Conservation (phyloP, 1,140 invertebrate genomes). For the Contarinia nasturtii region DNA sequence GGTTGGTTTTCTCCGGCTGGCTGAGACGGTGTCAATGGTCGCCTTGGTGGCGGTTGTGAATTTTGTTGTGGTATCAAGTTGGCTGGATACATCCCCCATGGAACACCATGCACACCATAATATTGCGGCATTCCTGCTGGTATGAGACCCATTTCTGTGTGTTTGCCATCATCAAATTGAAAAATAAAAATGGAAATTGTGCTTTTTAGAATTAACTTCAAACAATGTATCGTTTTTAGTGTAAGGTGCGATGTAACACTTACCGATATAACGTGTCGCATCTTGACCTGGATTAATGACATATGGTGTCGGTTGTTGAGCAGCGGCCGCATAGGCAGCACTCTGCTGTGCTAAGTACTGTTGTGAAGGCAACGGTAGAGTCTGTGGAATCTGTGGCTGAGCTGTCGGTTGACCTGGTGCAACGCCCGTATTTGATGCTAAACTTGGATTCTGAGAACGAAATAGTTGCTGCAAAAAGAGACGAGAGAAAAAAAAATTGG, state of each 20-base stretch:
- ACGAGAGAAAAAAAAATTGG: constrained; percentile 7
- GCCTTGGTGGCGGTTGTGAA: constrained; percentile 45
- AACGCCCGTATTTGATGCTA: constrained; percentile 30
- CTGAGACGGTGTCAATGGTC: constrained; percentile 52
- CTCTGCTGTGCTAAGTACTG: constrained; percentile 21
- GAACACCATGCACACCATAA: constrained; percentile 56
- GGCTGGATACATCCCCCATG: constrained; percentile 66
- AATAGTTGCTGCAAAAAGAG: constrained; percentile 59
- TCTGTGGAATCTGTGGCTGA: constrained; percentile 35
- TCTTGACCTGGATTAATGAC: constrained; percentile 60
- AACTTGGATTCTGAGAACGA: constrained; percentile 51
- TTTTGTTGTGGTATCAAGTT: constrained; percentile 50
- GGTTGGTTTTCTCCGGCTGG: constrained; percentile 37
- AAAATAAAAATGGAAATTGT: no score
- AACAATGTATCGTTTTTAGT: no score
- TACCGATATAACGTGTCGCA: constrained; percentile 28
- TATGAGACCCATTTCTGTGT: constrained; percentile 25
- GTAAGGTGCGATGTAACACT: constrained; percentile 18
- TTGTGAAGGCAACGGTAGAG: constrained; percentile 47
- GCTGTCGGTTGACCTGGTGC: constrained; percentile 37
- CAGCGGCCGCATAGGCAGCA: constrained; percentile 32
- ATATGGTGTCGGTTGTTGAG: constrained; percentile 58
- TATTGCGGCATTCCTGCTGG: constrained; percentile 57
- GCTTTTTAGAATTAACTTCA: no score
- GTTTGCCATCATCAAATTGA: constrained; percentile 11